Evolutionary conservation across 92 coral and sea anemone species (phyloP), one percentile per base, ranked within the genome.

Genomic region (Metridium senile): DNA sequence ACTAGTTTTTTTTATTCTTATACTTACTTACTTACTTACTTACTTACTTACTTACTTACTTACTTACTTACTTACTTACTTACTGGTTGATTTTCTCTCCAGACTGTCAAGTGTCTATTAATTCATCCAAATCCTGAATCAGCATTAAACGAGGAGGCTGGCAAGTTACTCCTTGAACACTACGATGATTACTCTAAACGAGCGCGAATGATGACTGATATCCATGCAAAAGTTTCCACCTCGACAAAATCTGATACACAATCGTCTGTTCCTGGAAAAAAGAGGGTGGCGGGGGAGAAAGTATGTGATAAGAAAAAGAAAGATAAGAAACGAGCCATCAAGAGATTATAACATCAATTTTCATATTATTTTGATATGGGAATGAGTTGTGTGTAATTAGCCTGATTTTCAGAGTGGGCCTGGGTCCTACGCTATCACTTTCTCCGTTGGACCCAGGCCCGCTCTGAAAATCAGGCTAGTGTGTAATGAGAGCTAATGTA

Each of bases 71-170:
- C n/a, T n/a, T n/a, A n/a, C n/a, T n/a, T n/a, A n/a, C n/a, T n/a
- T n/a, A n/a, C n/a, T n/a, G n/a, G n/a, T n/a, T n/a, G n/a, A n/a
- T 8, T 21, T 4, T 39, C 49, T 13, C 9, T 63, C 6, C 69
- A 96, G 99, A 96, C 99, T 71, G 90, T 96, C 22, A 96, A 96
- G 63, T 96, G 99, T 66, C 84, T 96, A 69, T 90, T 96, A 23
- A 96, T 96, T 66, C 97, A 93, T 32, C 99, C 99, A 45, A 96
- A 96, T 74, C 97, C 99, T 33, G 99, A 96, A 75, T 96, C 99
- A 13, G 99, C 99, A 1, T 83, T 96, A 23, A 96, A 96, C 28
- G 99, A 96, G 75, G 99, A 96, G 79, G 99, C 99, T 9, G 99
- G 99, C 1, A 96, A 96, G 76, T 80, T 96, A 51, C 82, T 96